Evolutionary conservation across 2,888 invertebrate genomes (phyloP), one percentile per base, ranked within the genome.

Genomic region (Synergus itoensis): DNA sequence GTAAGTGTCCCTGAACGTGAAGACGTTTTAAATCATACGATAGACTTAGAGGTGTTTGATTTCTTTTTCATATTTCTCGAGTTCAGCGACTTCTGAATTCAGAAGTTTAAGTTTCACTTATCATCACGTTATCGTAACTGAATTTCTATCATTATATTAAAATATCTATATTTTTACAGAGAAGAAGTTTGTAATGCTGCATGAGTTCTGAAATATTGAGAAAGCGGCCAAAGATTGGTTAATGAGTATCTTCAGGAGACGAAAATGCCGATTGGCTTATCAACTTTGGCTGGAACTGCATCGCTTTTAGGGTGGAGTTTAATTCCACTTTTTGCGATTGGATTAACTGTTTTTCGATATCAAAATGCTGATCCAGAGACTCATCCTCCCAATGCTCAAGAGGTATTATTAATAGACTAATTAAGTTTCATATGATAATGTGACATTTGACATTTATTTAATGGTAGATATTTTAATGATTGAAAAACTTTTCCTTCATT

Each of bases 341-440:
- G 97, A 88, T 93, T 97, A 91, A 95, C 96, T 87, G 96, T 95
- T 92, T 96, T 96, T 94, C 94, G 96, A 89, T 97, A 97, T 93
- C 94, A 96, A 91, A 95, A 94, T 89, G 94, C 95, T 88, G 98
- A 98, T 93, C 97, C 97, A 82, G 98, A 98, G 92, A 95, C 95
- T 43, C 95, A 95, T 90, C 95, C 96, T 79, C 93, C 94, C 86
- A 95, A 97, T 91, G 94, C 95, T 81, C 93, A 94, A 92, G 93
- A 94, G 93, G 97, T 97, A 93, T 94, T 62, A 60, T 69, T 69
- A 36, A 16, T 21, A 73, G 14, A 18, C 8, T 43, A 48, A 48
- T 43, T 73, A 45, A 48, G 16, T 60, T 62, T 7, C 40, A 21
- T 62, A 67, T 8, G 11, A 69, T 43, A 67, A 41, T 69, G 4